Conservation (phyloP, 2,888 invertebrate species). For the Mechanitis mazaeus region DNA sequence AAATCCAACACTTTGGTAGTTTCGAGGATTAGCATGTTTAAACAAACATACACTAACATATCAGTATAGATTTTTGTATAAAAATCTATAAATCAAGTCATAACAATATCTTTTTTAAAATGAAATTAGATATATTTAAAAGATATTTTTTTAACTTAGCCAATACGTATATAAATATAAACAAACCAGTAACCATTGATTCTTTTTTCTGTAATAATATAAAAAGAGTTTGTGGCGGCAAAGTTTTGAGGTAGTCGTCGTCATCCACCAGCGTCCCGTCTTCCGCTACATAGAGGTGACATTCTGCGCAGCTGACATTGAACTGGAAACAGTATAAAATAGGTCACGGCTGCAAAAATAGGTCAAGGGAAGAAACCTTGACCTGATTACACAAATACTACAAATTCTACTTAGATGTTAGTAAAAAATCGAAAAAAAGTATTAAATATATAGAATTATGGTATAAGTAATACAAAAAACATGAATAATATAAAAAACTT, state of each 20-base stretch:
- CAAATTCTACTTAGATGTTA: background rate
- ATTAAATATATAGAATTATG: background rate
- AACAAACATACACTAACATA: no score
- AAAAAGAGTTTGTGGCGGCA: constrained; percentile 85
- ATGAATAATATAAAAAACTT: constrained; percentile 41
- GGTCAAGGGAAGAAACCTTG: constrained; percentile 46
- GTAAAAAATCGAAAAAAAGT: background rate
- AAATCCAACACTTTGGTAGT: no score
- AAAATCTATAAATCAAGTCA: no score
- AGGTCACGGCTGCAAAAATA: constrained; percentile 50
- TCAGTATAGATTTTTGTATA: no score
- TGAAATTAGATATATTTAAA: background rate
- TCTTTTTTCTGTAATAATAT: constrained; percentile 74
- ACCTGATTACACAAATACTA: constrained; percentile 37
- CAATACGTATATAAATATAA: constrained; percentile 8
- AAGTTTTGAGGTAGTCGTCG: constrained; percentile 85
- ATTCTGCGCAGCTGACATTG: constrained; percentile 66
- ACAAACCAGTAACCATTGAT: constrained; percentile 77
- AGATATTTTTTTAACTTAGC: background rate
- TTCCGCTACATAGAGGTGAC: constrained; percentile 75
- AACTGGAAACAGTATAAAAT: constrained; percentile 53
- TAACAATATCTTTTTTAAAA: no score
- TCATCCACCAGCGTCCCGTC: constrained; percentile 85
- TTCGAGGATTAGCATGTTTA: no score
- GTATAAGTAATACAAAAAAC: background rate